A percentile compares a stretch with the other conserved stretches of the same genome.
These are phyloP conservation scores for Microcebus tavaratra DNA, from an alignment of 2,113 vertebrate genomes.

Conservation along the genomic window DNA sequence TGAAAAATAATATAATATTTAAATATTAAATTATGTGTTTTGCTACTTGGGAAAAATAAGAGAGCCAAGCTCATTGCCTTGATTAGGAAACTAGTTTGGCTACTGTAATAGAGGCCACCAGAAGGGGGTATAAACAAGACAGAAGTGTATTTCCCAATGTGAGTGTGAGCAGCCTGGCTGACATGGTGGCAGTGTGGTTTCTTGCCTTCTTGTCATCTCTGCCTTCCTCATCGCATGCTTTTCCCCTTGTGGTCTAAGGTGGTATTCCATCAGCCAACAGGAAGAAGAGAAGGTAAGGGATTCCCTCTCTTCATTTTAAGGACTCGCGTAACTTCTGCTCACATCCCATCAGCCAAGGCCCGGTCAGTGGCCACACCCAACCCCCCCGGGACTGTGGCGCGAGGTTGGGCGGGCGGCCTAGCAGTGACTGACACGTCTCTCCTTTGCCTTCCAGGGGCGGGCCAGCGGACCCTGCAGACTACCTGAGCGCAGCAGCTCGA, in stretches of 20 bases:
- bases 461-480: constrained; percentile 89
- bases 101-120: neutral
- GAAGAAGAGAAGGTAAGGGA: neutral
- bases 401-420: neutral
- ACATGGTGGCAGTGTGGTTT: accelerated
- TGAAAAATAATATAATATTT: neutral
- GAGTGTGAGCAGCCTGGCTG: neutral
- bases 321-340: neutral
- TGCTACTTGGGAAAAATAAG: neutral
- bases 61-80: neutral
- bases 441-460: constrained; percentile 87
- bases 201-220: neutral
- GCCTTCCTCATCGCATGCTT: neutral
- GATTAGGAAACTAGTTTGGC: neutral
- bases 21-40: neutral
- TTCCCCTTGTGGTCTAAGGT: neutral
- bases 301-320: neutral
- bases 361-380: neutral
- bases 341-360: neutral
- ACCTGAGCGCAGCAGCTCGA: constrained; percentile 88
- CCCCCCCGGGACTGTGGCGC: neutral
- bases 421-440: constrained; percentile 61
- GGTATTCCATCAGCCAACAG: neutral
- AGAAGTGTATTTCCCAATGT: neutral
- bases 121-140: neutral